Evolutionary conservation across 2,888 invertebrate species (phyloP).

Genomic region (Cryptocheilus praepositus): DNA sequence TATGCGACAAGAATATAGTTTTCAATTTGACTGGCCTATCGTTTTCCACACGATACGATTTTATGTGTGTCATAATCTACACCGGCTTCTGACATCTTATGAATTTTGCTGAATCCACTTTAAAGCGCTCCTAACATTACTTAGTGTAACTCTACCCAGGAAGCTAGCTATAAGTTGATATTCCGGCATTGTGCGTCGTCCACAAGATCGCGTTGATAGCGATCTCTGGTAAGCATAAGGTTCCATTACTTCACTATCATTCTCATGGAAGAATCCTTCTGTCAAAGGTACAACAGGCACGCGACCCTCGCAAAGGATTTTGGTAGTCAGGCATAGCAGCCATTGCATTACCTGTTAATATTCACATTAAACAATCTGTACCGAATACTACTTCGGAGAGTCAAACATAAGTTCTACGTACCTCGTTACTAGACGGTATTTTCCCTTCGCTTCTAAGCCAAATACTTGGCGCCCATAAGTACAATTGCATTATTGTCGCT

Average conservation of each 20-base stretch:
- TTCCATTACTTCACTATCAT: not conserved
- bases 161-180: slow-evolving; percentile 85
- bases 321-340: slow-evolving; percentile 84
- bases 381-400: not conserved
- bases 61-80: too few relatives aligned
- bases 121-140: slow-evolving; percentile 79
- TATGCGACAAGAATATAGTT: too few relatives aligned
- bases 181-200: slow-evolving; percentile 82
- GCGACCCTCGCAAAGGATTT: slow-evolving; percentile 82
- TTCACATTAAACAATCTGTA: slow-evolving; percentile 26
- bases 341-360: slow-evolving; percentile 82
- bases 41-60: too few relatives aligned
- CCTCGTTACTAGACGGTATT: slow-evolving; percentile 81
- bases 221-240: slow-evolving; percentile 46
- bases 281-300: slow-evolving; percentile 48
- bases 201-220: slow-evolving; percentile 67
- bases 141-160: slow-evolving; percentile 79
- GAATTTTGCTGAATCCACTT: slow-evolving; percentile 79
- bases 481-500: slow-evolving; percentile 85
- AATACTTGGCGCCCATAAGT: slow-evolving; percentile 84
- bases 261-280: slow-evolving; percentile 15
- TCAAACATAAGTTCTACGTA: slow-evolving; percentile 56
- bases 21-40: too few relatives aligned
- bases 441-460: slow-evolving; percentile 79
- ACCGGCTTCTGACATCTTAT: slow-evolving; percentile 9